Evolutionary conservation across 1,140 invertebrate genomes (phyloP), one percentile per base, ranked within the genome.

Genomic region (Armadillidium nasatum): DNA sequence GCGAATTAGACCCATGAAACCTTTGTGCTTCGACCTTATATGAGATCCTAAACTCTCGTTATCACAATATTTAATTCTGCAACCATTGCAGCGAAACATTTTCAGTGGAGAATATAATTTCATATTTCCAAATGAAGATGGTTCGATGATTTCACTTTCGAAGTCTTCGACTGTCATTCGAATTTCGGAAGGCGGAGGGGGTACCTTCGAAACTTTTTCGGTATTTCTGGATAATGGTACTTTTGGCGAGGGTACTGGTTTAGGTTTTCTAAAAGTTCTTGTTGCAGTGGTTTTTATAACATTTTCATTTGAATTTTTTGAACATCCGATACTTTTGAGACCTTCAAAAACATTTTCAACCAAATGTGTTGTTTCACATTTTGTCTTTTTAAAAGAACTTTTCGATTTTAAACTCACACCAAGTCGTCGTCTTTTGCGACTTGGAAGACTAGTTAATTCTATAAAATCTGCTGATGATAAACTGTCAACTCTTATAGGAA

Each of bases 81-180:
- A 80, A 44, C 72, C 73, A 72, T 78, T 80, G 72, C 79, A 80
- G 4, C 79, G 79, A 70, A 80, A 80, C 76, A 80, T 78, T 10
- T 76, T 71, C 23, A 80, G 67, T 2, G 79, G 79, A 7, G 79
- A 80, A 67, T 80, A 80, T 9, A 80, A 69, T 66, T 80, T 80
- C n/a, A 80, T 54, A 22, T 78, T 69, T 11, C 77, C 33, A 60
- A 54, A 54, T 76, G 71, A 21, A 73, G 68, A 19, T 43, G 66
- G 23, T 68, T 22, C 10, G 75, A 44, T 44, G 73, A 66, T 7
- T 43, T 22, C 22, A 44, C 10, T 10, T 60, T 45, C 23, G 43
- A 46, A 21, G 22, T 19, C 4, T 60, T 54, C 13, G 33, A 60
- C 11, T 45, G 45, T 10, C 11, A 67, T 67, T 15, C 60, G 69